Base-by-base conservation (phyloP, 2,113 vertebrate species). In the Muntiacus reevesi region DNA sequence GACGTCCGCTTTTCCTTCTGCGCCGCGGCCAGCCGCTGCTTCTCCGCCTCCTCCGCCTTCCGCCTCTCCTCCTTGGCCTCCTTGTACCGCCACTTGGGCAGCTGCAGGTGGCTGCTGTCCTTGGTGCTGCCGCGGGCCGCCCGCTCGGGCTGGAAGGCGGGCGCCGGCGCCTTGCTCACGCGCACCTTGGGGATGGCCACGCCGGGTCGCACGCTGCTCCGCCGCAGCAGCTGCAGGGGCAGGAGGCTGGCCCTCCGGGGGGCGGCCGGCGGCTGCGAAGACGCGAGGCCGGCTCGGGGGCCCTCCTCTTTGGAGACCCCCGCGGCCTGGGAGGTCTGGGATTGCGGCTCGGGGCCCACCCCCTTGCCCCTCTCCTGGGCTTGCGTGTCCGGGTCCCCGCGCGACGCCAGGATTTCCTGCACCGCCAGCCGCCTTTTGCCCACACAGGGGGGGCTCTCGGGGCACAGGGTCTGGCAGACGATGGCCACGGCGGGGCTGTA, bases 21-120 rank as follows among this genome's bases (percentile, higher is more conserved):
- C 50, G 98, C 93, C 6, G 98, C 98, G 21, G 99, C 99, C 84
- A 96, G 97, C 96, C 98, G 99, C 92, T 97, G 99, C 98, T 97
- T 99, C 96, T 99, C 99, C 0, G 98, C 99, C 76, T 99, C 99
- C 71, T 99, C 99, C 0, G 99, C 99, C 98, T 98, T 99, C 98
- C 97, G 99, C 96, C 99, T 98, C 82, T 99, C 99, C 94, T 99
- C 99, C 96, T 99, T 99, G 1, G 99, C 96, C 96, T 99, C 99
- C 98, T 99, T 99, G 99, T 99, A 99, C 19, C 99, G 98, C 99
- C 99, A 99, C 95, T 99, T 99, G 91, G 99, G 99, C 93, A 99
- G 98, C 98, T 99, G 99, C 97, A 99, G 98, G 59, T 99, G 99
- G 55, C 98, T 98, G 71, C 98, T 99, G 0, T 99, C 99, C 98